These are phyloP conservation scores for Hypotaenidia okinawae DNA, from an alignment of 2,797 vertebrate species.

Conservation along the genomic window DNA sequence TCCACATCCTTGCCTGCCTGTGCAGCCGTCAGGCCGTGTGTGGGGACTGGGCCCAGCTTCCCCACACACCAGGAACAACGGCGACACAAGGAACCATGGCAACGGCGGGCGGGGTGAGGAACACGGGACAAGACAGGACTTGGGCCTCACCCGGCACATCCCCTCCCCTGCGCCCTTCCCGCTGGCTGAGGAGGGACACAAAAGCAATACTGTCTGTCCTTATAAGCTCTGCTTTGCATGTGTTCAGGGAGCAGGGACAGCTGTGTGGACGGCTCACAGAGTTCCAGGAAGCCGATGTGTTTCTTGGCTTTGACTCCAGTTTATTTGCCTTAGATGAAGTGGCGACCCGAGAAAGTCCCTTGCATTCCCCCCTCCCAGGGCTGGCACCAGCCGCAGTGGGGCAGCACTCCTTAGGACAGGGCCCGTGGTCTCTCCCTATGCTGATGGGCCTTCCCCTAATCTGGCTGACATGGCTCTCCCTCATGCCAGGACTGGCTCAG, in stretches of 20 bases:
- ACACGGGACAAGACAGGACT: neutral
- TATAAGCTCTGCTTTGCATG: conserved; percentile 61
- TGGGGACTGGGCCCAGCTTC: neutral
- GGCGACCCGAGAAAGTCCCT: conserved; percentile 45
- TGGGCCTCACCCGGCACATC: neutral
- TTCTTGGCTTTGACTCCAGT: conserved; percentile 69
- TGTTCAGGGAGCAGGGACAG: conserved; percentile 67
- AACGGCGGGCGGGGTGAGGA: neutral
- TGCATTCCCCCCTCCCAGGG: neutral
- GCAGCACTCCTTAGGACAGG: neutral
- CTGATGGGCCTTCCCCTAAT: neutral
- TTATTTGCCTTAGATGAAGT: conserved; percentile 71
- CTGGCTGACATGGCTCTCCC: neutral
- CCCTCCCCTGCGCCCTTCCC: neutral
- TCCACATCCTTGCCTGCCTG: neutral
- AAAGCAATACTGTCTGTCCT: conserved; percentile 68
- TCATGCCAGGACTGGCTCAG: neutral
- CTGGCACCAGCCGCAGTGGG: neutral
- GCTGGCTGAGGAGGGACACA: conserved; percentile 51
- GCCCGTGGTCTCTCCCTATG: neutral
- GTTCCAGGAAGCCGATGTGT: conserved; percentile 77
- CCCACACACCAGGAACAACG: neutral
- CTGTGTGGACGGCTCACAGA: conserved; percentile 49
- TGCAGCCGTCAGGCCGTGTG: neutral
- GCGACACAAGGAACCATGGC: neutral